Percentiles rank a stretch among this genome's conserved stretches.
phyloP scores from a whole-genome alignment of 2,797 vertebrate species.

The Premnoplex brunnescens region DNA sequence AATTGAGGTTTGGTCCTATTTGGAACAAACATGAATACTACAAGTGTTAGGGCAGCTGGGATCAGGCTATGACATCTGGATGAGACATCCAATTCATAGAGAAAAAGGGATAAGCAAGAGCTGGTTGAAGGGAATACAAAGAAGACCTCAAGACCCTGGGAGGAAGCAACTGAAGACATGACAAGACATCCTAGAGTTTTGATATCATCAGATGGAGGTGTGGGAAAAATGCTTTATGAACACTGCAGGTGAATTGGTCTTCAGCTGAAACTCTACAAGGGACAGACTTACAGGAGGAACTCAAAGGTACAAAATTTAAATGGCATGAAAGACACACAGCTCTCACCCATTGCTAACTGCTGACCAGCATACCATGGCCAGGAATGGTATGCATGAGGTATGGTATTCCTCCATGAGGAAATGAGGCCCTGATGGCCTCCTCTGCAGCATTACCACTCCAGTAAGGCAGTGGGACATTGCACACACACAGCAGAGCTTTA shows the following conservation, averaged over 20 bases:
- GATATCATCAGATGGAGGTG: neutral
- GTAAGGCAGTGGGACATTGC: neutral
- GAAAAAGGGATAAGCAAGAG: neutral
- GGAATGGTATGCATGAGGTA: neutral
- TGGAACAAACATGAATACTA: neutral
- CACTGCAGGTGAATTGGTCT: neutral
- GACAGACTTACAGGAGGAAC: neutral
- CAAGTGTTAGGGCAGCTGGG: neutral
- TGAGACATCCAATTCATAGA: neutral
- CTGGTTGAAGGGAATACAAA: neutral
- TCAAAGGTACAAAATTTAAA: neutral
- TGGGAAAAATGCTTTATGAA: neutral
- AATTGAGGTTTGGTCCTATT: neutral
- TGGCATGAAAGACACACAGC: neutral
- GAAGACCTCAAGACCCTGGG: neutral
- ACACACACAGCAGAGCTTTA: neutral
- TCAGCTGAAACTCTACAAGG: neutral
- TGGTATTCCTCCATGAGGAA: neutral
- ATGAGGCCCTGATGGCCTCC: neutral
- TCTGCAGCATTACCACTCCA: neutral
- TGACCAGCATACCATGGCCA: neutral
- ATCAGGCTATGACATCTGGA: neutral
- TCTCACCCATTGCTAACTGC: neutral
- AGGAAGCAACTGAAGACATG: neutral
- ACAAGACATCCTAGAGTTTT: neutral